Percentiles rank a stretch among this genome's conserved stretches.
These are phyloP conservation scores for Nothobranchius furzeri DNA, from an alignment of 2,113 vertebrate genomes.

Conservation along the genomic window DNA sequence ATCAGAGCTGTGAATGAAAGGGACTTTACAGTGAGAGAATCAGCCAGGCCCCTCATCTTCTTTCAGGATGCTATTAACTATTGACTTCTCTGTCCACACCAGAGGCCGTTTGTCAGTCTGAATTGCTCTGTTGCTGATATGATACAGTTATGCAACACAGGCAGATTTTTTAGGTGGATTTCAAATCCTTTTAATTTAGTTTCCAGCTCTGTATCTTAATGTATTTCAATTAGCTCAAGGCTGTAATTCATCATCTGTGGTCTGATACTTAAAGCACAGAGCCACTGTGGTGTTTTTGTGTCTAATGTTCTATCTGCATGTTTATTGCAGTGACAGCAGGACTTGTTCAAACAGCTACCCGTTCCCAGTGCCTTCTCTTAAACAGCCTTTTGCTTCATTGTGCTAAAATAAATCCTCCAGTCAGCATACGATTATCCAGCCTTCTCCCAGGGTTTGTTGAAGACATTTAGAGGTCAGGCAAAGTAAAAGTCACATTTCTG, in stretches of 20 bases:
- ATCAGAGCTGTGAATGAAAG: constrained; percentile 28
- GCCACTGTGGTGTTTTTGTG: constrained; percentile 32
- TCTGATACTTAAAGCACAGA: constrained; percentile 24
- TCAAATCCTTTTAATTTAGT: constrained; percentile 61
- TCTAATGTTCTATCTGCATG: constrained; percentile 51
- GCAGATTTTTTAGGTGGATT: constrained; percentile 40
- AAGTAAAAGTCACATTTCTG: constrained; percentile 23
- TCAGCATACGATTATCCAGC: constrained; percentile 36
- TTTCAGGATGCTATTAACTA: constrained; percentile 42
- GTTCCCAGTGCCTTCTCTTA: constrained; percentile 13
- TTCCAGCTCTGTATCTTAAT: constrained; percentile 34
- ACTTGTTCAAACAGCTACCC: constrained; percentile 32
- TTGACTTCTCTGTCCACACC: constrained; percentile 54
- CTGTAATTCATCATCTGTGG: constrained; percentile 61
- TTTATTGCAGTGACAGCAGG: constrained; percentile 27
- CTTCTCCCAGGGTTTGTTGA: not conserved
- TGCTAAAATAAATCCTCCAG: constrained; percentile 43
- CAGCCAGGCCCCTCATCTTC: constrained; percentile 29
- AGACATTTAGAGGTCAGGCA: constrained; percentile 41
- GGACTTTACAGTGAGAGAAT: constrained; percentile 32
- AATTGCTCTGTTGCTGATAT: constrained; percentile 41
- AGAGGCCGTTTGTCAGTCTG: constrained; percentile 27
- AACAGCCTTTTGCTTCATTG: constrained; percentile 22
- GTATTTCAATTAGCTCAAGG: constrained; percentile 25
- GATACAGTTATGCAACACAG: constrained; percentile 41